Evolutionary conservation across 2,888 invertebrate genomes (phyloP), one percentile per base, ranked within the genome.

Genomic region (Brenthis hecate): DNA sequence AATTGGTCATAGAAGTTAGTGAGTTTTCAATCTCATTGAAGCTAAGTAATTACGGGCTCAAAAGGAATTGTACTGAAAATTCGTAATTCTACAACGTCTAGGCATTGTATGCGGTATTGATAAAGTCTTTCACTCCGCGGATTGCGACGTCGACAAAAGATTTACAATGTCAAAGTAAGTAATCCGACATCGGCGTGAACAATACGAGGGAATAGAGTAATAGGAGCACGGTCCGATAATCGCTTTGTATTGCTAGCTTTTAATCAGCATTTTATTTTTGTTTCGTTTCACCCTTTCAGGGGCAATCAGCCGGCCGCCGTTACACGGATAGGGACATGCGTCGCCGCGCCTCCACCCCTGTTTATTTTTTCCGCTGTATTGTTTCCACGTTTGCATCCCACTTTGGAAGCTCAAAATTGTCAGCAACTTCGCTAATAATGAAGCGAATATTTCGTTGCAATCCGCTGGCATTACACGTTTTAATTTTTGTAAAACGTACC

Each of bases 191-290:
- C 76, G 80, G 79, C 79, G 80, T 73, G 75, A 68, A 81, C 81
- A 81, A 81, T 77, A 70, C 58, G 66, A 69, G 69, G 73, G 61
- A 62, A 72, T 75, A 74, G 57, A 72, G 78, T 76, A 80, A 82
- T 84, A 82, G 83, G 73, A 76, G 82, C 79, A 84, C 73, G 69
- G 71, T 71, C 71, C 71, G 71, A 65, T 69, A 88, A 88, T 88
- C 89, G 88, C 91, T 89, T 90, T 89, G 91, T 88, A 80, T 79
- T 78, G 80, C 79, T 82, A 77, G 81, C 78, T 87, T 89, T 87
- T 89, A 91, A 91, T 90, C 91, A 90, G 86, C 84, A 83, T 71
- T 82, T 78, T 80, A 81, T 83, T 86, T 85, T 86, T 86, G 81
- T 83, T 81, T 80, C 81, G 82, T 73, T 84, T 80, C 79, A 84